Conservation (phyloP, 1,140 invertebrate genomes). For the Stenopsyche tienmushanensis region DNA sequence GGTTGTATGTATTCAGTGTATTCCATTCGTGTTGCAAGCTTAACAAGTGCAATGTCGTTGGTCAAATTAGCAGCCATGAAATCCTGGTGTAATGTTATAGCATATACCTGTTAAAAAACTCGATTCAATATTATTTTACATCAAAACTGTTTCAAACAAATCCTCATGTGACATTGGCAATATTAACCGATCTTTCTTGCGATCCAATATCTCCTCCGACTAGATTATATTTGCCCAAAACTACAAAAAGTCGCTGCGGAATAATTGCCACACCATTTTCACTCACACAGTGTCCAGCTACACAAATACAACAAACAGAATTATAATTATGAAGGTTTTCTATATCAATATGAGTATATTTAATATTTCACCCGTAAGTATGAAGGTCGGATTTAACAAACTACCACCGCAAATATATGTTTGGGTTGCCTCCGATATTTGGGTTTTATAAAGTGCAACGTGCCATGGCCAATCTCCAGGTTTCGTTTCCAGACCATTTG, state of each 20-base stretch:
- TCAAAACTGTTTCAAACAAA: not conserved
- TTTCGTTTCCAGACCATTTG: not conserved
- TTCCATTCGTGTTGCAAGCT: not conserved
- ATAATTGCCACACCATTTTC: constrained; percentile 42
- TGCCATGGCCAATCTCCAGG: not conserved
- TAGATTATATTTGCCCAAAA: constrained; percentile 44
- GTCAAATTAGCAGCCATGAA: constrained; percentile 10
- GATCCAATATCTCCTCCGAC: constrained; percentile 38
- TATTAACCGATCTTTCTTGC: constrained; percentile 33
- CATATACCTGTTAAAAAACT: constrained; percentile 15
- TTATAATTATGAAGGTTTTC: not conserved
- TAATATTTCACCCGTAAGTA: not conserved
- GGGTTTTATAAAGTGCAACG: not conserved
- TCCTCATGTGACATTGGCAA: not conserved
- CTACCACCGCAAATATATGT: not conserved
- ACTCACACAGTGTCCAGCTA: constrained; percentile 52
- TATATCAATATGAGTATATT: not conserved
- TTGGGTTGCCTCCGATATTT: not conserved
- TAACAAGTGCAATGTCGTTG: constrained; percentile 36
- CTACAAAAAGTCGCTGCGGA: constrained; percentile 44
- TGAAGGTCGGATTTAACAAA: not conserved
- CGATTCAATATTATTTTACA: not conserved
- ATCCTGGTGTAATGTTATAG: constrained; percentile 24
- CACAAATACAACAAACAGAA: constrained; percentile 12
- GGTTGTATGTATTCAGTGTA: constrained; percentile 35